phyloP scores from a whole-genome alignment of 2,888 invertebrate species.

The Netelia melanura region DNA sequence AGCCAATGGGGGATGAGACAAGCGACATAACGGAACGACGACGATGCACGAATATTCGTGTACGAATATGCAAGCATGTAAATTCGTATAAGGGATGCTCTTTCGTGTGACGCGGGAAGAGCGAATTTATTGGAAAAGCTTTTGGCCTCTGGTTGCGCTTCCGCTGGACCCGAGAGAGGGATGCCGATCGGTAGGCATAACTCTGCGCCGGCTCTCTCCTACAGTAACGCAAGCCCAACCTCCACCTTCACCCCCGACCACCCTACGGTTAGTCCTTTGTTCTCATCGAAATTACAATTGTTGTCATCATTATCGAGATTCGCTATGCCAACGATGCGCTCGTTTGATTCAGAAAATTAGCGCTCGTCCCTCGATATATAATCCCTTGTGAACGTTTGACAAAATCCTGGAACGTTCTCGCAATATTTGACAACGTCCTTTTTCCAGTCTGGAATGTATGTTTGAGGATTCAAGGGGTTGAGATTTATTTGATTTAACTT shows the following conservation, averaged over 20 bases:
- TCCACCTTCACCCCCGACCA: not conserved
- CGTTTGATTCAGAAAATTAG: slow-evolving; percentile 75
- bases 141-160: slow-evolving; percentile 53
- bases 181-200: slow-evolving; percentile 75
- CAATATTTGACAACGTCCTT: not conserved
- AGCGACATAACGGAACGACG: slow-evolving; percentile 38
- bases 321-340: slow-evolving; percentile 82
- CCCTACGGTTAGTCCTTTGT: slow-evolving; percentile 76
- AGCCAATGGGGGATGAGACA: slow-evolving; percentile 26
- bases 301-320: slow-evolving; percentile 83
- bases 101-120: slow-evolving; percentile 64
- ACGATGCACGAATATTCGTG: slow-evolving; percentile 69
- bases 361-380: slow-evolving; percentile 53
- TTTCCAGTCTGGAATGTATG: not conserved
- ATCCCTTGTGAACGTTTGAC: slow-evolving; percentile 42
- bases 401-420: not conserved
- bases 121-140: slow-evolving; percentile 77
- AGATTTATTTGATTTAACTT: not conserved
- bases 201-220: slow-evolving; percentile 71
- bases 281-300: slow-evolving; percentile 82
- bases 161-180: slow-evolving; percentile 68
- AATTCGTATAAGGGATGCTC: slow-evolving; percentile 55
- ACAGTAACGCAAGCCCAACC: slow-evolving; percentile 71
- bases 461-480: not conserved
- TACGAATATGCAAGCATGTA: slow-evolving; percentile 71